These are phyloP conservation scores for Ageneiosus marmoratus DNA, from an alignment of 2,113 vertebrate genomes.

Conservation along the genomic window DNA sequence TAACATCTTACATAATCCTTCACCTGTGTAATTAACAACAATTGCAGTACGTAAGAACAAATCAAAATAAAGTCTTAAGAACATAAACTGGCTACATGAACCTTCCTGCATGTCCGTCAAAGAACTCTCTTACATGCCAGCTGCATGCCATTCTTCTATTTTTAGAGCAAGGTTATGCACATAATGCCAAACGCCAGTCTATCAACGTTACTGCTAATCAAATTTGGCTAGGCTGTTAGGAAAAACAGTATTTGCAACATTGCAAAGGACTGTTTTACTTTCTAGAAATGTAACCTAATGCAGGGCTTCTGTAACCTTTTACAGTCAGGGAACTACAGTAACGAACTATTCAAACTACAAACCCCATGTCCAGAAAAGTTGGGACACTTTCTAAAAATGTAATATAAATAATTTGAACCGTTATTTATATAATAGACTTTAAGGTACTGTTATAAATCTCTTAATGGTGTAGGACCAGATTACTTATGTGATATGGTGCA, in stretches of 20 bases:
- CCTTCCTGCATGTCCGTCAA: not conserved
- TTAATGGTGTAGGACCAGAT: too few relatives aligned
- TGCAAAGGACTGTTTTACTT: not conserved
- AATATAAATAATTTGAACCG: too few relatives aligned
- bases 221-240: constrained; percentile 6
- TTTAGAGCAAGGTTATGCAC: not conserved
- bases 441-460: too few relatives aligned
- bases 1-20: not conserved
- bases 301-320: not conserved
- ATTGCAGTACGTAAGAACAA: not conserved
- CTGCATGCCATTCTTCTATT: not conserved
- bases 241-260: not conserved
- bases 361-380: too few relatives aligned
- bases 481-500: too few relatives aligned
- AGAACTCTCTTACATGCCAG: not conserved
- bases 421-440: too few relatives aligned
- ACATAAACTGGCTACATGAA: not conserved
- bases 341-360: not conserved
- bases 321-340: not conserved
- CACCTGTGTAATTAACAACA: not conserved
- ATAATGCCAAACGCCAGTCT: not conserved
- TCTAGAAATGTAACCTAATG: not conserved
- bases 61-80: not conserved
- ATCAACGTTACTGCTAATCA: not conserved
- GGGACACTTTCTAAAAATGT: too few relatives aligned